Conservation (phyloP, 1,140 invertebrate genomes). For the Metaphire vulgaris region DNA sequence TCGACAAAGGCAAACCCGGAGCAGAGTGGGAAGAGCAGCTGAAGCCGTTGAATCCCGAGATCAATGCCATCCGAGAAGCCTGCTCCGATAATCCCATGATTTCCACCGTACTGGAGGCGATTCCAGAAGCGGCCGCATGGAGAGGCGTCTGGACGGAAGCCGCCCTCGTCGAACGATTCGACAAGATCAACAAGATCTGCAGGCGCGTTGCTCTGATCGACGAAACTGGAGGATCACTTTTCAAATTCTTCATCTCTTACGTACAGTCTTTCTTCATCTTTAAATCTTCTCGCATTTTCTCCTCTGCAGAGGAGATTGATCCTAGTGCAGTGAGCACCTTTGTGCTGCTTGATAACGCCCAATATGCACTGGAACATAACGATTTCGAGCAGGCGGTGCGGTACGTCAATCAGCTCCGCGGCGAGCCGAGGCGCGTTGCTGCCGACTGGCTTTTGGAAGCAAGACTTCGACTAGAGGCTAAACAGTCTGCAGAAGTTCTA, state of each 20-base stretch:
- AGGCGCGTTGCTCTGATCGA: slow-evolving; percentile 74
- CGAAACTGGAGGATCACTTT: slow-evolving; percentile 67
- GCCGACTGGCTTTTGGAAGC: slow-evolving; percentile 79
- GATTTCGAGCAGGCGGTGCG: slow-evolving; percentile 74
- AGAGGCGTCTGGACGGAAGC: slow-evolving; percentile 80
- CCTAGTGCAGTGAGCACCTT: slow-evolving; percentile 67
- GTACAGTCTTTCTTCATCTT: slow-evolving; percentile 63
- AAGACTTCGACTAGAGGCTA: slow-evolving; percentile 74
- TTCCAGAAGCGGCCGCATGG: slow-evolving; percentile 67
- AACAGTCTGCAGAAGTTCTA: slow-evolving; percentile 79
- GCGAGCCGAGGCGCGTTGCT: slow-evolving; percentile 73
- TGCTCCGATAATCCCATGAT: slow-evolving; percentile 59
- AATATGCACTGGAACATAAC: slow-evolving; percentile 64
- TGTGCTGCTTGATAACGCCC: slow-evolving; percentile 76
- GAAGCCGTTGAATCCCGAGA: slow-evolving; percentile 68
- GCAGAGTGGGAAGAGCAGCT: slow-evolving; percentile 40
- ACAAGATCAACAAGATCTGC: slow-evolving; percentile 59
- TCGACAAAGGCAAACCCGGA: slow-evolving; percentile 58
- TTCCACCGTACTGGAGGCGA: slow-evolving; percentile 63
- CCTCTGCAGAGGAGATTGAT: slow-evolving; percentile 46
- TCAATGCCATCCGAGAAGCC: slow-evolving; percentile 59
- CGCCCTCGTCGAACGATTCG: slow-evolving; percentile 72
- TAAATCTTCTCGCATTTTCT: slow-evolving; percentile 52
- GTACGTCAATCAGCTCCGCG: slow-evolving; percentile 82
- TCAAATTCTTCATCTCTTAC: slow-evolving; percentile 79